These are phyloP conservation scores for Rhagoletis zephyria DNA, from an alignment of 1,140 invertebrate genomes.

Conservation along the genomic window DNA sequence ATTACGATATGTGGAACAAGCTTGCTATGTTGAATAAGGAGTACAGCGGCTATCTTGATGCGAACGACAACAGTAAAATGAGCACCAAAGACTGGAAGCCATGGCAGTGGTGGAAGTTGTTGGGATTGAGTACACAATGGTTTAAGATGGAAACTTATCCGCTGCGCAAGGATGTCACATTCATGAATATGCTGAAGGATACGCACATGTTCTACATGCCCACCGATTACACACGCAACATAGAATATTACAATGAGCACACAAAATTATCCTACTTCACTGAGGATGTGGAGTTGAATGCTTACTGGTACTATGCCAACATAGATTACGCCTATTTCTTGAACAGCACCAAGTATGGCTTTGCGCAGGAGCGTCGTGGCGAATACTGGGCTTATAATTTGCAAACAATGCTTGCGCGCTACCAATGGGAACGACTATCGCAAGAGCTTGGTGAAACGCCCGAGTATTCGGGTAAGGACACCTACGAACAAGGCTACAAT, in stretches of 20 bases:
- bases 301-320: constrained; percentile 80
- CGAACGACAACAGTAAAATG: constrained; percentile 61
- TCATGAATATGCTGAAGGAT: constrained; percentile 59
- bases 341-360: constrained; percentile 73
- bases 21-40: constrained; percentile 67
- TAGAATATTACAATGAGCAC: constrained; percentile 77
- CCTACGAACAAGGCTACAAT: constrained; percentile 78
- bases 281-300: constrained; percentile 82
- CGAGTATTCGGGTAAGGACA: constrained; percentile 75
- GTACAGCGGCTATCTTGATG: constrained; percentile 64
- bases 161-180: constrained; percentile 63
- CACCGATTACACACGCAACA: constrained; percentile 77
- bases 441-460: constrained; percentile 78
- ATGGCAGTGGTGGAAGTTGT: constrained; percentile 72
- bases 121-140: constrained; percentile 68
- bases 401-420: constrained; percentile 79
- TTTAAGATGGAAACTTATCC: constrained; percentile 65
- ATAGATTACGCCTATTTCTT: constrained; percentile 79
- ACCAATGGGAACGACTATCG: constrained; percentile 81
- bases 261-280: constrained; percentile 81
- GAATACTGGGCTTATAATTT: constrained; percentile 78
- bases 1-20: constrained; percentile 71
- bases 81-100: constrained; percentile 73
- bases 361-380: constrained; percentile 76
- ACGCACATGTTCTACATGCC: constrained; percentile 66